Percentiles rank a stretch among this genome's conserved stretches.
Evolutionary conservation across 2,797 vertebrate species (phyloP).

Genomic region (Monodelphis domestica): DNA sequence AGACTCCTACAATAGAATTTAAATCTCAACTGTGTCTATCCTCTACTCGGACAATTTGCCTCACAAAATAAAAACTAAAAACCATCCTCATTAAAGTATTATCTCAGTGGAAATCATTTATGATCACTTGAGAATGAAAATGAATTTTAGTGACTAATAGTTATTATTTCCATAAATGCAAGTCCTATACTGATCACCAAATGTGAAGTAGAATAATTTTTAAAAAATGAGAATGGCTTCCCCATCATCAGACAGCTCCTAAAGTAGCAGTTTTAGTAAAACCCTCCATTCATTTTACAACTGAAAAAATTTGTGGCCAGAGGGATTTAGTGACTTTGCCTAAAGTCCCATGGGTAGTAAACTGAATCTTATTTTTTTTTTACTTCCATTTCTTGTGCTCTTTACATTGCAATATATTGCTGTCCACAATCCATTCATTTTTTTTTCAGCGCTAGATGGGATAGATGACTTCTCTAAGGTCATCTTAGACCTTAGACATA

Average conservation of each 20-base stretch:
- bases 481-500: background rate
- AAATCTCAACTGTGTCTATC: slow-evolving; percentile 47
- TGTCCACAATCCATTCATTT: background rate
- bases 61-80: slow-evolving; percentile 51
- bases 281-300: background rate
- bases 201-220: slow-evolving; percentile 62
- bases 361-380: background rate
- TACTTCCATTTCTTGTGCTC: background rate
- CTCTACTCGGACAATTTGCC: slow-evolving; percentile 54
- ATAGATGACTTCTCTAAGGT: background rate
- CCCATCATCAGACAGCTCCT: slow-evolving; percentile 44
- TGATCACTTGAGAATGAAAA: slow-evolving; percentile 76
- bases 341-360: background rate
- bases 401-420: background rate
- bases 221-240: slow-evolving; percentile 51
- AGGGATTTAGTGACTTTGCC: background rate
- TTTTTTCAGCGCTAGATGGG: no score
- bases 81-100: slow-evolving; percentile 69
- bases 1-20: background rate
- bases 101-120: slow-evolving; percentile 75
- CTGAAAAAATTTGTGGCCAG: background rate
- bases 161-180: slow-evolving; percentile 75
- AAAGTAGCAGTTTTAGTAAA: background rate
- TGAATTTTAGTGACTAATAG: slow-evolving; percentile 66
- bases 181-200: slow-evolving; percentile 67